Percentiles rank a stretch among this genome's conserved stretches.
Conservation (phyloP, 2,113 vertebrate species). For the Rhea pennata region DNA sequence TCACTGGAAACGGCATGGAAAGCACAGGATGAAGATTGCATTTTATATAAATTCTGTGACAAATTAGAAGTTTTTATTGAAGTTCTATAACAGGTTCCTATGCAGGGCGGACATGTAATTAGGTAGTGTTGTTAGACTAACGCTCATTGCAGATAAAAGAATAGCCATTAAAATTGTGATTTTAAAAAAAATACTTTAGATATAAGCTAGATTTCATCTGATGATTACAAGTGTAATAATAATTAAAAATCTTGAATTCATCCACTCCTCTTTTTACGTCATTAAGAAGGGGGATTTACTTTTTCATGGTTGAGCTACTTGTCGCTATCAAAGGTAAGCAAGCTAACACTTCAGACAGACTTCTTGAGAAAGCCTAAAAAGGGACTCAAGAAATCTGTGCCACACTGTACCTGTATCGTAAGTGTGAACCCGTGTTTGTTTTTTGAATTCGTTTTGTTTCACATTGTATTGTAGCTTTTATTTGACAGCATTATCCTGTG, state of each 20-base stretch:
- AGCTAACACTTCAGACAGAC: not conserved
- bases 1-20: not conserved
- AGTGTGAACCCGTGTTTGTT: not conserved
- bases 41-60: not conserved
- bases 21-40: not conserved
- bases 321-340: not conserved
- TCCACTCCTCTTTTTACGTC: not conserved
- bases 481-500: not conserved
- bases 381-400: not conserved
- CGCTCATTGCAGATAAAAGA: not conserved
- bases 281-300: not conserved
- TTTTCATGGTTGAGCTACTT: not conserved
- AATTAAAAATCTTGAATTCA: not conserved
- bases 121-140: not conserved
- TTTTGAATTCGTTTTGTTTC: not conserved
- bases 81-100: not conserved
- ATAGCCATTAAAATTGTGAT: not conserved
- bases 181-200: not conserved
- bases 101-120: not conserved
- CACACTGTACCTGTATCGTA: not conserved
- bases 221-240: not conserved
- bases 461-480: not conserved
- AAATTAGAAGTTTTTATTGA: not conserved
- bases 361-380: not conserved
- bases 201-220: not conserved